These are phyloP conservation scores for Pipa parva DNA, from an alignment of 2,113 vertebrate species.

Conservation along the genomic window DNA sequence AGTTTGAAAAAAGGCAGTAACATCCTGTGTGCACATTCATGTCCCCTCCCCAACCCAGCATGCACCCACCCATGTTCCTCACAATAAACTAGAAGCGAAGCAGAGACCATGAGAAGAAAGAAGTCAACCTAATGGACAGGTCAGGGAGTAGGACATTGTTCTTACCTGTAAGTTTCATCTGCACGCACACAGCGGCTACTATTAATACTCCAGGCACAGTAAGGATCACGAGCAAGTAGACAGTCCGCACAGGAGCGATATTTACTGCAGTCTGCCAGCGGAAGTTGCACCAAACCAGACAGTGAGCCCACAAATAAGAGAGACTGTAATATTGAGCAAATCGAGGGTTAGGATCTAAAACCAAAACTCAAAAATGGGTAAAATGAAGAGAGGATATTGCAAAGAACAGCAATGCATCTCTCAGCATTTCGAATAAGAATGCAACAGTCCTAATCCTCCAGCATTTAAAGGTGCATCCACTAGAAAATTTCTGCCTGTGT, in stretches of 20 bases:
- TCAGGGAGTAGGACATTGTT: too few species aligned
- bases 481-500: too few species aligned
- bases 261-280: slow-evolving; percentile 83
- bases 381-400: background rate
- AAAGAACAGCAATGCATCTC: slow-evolving; percentile 10
- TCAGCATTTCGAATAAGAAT: background rate
- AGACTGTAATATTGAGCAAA: slow-evolving; percentile 63
- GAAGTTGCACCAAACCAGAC: slow-evolving; percentile 82
- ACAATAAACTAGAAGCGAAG: too few species aligned
- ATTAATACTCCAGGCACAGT: slow-evolving; percentile 88
- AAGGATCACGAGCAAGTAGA: slow-evolving; percentile 85
- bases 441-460: background rate
- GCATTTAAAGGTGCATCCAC: accelerated
- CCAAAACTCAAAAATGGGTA: background rate
- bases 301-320: slow-evolving; percentile 86
- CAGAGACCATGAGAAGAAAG: too few species aligned
- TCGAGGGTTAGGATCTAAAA: background rate
- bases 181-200: slow-evolving; percentile 77
- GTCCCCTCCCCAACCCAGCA: too few species aligned
- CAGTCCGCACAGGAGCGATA: slow-evolving; percentile 89
- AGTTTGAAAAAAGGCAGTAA: too few species aligned
- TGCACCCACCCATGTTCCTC: too few species aligned
- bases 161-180: slow-evolving; percentile 66
- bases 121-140: too few species aligned
- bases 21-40: too few species aligned